Conservation (phyloP, 2,888 invertebrate species). For the Sarcophaga rosellei region DNA sequence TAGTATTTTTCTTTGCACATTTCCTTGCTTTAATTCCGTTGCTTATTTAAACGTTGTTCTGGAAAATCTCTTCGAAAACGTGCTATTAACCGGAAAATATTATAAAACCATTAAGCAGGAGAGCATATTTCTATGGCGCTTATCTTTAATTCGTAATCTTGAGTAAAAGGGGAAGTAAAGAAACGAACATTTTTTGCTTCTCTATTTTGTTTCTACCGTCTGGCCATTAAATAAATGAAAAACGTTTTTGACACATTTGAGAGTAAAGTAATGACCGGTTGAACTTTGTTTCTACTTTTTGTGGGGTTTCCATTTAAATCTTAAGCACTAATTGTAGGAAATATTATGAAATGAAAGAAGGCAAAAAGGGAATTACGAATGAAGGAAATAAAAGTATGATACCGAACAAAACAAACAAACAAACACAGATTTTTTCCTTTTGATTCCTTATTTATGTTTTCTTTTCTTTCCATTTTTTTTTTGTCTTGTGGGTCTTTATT, state of each 20-base stretch:
- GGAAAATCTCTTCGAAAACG: not conserved
- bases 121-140: not conserved
- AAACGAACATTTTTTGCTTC: not conserved
- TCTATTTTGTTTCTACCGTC: not conserved
- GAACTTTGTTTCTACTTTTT: not conserved
- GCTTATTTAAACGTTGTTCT: not conserved
- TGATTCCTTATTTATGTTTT: no score
- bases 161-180: not conserved
- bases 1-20: not conserved
- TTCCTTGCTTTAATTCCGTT: not conserved
- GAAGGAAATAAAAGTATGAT: not conserved
- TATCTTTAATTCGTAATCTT: slow-evolving; percentile 4
- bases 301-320: not conserved
- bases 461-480: no score
- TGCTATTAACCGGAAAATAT: slow-evolving; percentile 3
- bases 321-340: slow-evolving; percentile 27
- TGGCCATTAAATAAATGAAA: not conserved
- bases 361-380: no score
- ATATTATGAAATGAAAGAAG: not conserved
- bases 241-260: slow-evolving; percentile 33
- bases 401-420: not conserved
- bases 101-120: slow-evolving; percentile 10
- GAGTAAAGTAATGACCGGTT: slow-evolving; percentile 18
- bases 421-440: not conserved
- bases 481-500: no score